Conservation (phyloP, 1,140 invertebrate genomes). For the Cydia pomonella region DNA sequence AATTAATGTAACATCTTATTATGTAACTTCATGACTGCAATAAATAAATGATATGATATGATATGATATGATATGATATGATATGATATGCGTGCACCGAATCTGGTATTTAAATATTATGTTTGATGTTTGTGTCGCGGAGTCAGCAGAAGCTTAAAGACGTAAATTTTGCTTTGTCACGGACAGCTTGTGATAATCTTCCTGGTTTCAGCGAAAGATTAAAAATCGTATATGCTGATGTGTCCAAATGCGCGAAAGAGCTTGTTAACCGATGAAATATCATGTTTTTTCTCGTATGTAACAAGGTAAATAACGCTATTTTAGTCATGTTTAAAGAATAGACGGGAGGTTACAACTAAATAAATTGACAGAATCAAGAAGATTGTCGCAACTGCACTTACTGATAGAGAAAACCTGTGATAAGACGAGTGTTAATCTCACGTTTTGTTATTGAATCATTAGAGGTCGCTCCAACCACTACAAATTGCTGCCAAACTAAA, state of each 20-base stretch:
- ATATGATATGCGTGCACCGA: too few species aligned
- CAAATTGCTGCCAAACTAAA: background rate
- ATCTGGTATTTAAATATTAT: background rate
- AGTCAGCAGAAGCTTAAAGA: background rate
- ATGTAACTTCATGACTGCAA: too few species aligned
- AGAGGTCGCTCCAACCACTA: slow-evolving; percentile 19
- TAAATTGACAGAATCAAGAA: background rate
- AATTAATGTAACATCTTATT: too few species aligned
- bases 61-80: too few species aligned
- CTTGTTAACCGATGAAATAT: too few species aligned
- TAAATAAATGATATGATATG: too few species aligned
- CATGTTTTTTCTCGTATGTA: too few species aligned
- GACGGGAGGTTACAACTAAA: background rate
- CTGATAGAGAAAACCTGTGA: slow-evolving; percentile 58
- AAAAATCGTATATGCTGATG: background rate
- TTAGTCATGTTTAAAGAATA: too few species aligned
- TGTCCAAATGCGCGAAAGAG: background rate
- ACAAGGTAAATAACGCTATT: too few species aligned
- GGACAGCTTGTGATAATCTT: background rate
- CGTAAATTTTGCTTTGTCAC: slow-evolving; percentile 11
- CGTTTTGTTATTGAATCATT: slow-evolving; percentile 21
- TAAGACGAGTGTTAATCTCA: slow-evolving; percentile 47
- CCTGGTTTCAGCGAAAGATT: background rate
- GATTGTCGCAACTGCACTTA: slow-evolving; percentile 33
- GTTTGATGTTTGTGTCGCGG: background rate